Percentiles rank a stretch among this genome's conserved stretches.
phyloP scores from a whole-genome alignment of 2,797 vertebrate genomes.

The Adrianichthys oophorus region DNA sequence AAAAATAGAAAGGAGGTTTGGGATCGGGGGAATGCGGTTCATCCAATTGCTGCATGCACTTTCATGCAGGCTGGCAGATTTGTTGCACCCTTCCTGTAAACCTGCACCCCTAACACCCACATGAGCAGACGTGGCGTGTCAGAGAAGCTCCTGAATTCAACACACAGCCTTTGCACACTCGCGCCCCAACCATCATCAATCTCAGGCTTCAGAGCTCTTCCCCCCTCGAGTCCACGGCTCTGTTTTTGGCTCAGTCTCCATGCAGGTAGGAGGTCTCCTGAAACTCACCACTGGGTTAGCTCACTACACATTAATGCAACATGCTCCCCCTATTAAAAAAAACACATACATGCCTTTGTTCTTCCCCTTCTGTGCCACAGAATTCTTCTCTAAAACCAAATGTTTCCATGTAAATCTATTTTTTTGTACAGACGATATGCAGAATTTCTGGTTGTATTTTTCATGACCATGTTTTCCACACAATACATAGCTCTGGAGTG shows the following conservation, averaged over 20 bases:
- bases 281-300: slow-evolving; percentile 71
- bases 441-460: slow-evolving; percentile 2
- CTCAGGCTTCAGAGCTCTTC: slow-evolving; percentile 71
- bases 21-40: slow-evolving; percentile 50
- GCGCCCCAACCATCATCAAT: slow-evolving; percentile 76
- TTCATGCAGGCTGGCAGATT: slow-evolving; percentile 12
- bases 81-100: slow-evolving; percentile 20
- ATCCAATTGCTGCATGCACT: slow-evolving; percentile 27
- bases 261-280: slow-evolving; percentile 79
- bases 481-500: no score
- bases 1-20: slow-evolving; percentile 41
- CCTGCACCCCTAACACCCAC: slow-evolving; percentile 10
- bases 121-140: slow-evolving; percentile 37
- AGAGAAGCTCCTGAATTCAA: slow-evolving; percentile 23
- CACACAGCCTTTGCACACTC: slow-evolving; percentile 16
- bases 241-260: slow-evolving; percentile 74
- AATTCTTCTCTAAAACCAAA: slow-evolving; percentile 18
- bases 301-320: slow-evolving; percentile 75
- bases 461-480: no score
- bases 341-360: slow-evolving; percentile 26
- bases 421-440: slow-evolving; percentile 1
- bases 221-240: slow-evolving; percentile 74
- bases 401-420: neutral
- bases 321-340: slow-evolving; percentile 55
- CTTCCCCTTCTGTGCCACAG: slow-evolving; percentile 8